A percentile compares a stretch with the other conserved stretches of the same genome.
These are phyloP conservation scores for Drosophila falleni DNA, from an alignment of 2,888 invertebrate genomes.

Conservation along the genomic window DNA sequence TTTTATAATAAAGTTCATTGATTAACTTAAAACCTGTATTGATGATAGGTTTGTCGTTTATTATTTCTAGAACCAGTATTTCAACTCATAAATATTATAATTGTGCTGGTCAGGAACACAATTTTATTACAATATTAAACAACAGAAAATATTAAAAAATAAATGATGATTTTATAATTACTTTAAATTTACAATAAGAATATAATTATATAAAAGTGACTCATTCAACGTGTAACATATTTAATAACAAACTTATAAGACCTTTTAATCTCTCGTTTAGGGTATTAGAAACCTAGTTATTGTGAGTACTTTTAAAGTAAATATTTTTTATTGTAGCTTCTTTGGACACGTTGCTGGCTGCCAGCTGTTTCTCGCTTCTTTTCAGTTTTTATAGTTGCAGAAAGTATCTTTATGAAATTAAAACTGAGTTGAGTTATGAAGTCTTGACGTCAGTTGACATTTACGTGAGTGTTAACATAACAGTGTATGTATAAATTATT, in stretches of 20 bases:
- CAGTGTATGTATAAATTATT: slow-evolving; percentile 2
- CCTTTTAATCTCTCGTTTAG: background rate
- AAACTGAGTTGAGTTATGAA: slow-evolving; percentile 9
- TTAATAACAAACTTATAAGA: background rate
- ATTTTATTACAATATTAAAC: background rate
- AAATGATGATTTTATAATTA: background rate
- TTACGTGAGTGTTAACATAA: slow-evolving; percentile 13
- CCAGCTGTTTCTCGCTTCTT: slow-evolving; percentile 5
- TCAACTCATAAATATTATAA: background rate
- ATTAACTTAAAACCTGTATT: too few relatives aligned
- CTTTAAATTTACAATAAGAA: background rate
- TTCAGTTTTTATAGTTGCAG: background rate
- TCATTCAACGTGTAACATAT: background rate
- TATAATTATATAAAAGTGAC: background rate
- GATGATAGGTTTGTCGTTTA: background rate
- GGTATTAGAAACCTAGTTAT: slow-evolving; percentile 23
- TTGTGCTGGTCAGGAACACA: background rate
- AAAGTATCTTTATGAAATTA: slow-evolving; percentile 13
- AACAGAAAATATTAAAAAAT: rapidly evolving
- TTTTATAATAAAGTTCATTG: too few relatives aligned
- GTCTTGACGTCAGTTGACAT: slow-evolving; percentile 10
- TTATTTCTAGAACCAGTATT: background rate
- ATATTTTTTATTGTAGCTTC: slow-evolving; percentile 34
- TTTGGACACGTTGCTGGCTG: slow-evolving; percentile 21
- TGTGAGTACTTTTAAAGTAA: slow-evolving; percentile 15